Evolutionary conservation across 2,113 vertebrate species (phyloP).

Genomic region (Pterocles burchelli): DNA sequence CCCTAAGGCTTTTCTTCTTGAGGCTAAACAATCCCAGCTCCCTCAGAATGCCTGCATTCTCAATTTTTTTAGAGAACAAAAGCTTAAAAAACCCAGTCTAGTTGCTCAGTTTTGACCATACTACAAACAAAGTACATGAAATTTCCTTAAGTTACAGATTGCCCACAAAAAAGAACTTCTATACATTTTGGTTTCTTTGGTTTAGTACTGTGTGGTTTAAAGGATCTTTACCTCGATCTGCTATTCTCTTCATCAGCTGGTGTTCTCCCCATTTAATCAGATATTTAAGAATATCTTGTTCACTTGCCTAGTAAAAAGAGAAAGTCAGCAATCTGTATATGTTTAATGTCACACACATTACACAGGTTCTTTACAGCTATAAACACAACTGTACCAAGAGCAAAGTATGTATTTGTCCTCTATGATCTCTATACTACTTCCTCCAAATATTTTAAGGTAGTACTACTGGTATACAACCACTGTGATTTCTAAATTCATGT

Average conservation of each 20-base stretch:
- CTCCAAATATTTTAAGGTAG: neutral
- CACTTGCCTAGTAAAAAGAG: conserved; percentile 88
- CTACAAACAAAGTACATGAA: neutral
- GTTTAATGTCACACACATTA: neutral
- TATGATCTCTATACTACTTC: neutral
- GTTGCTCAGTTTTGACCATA: neutral
- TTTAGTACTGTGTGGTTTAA: neutral
- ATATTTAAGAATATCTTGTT: conserved; percentile 98
- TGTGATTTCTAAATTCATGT: neutral
- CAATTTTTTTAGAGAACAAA: neutral
- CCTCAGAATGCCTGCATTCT: neutral
- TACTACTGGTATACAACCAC: neutral
- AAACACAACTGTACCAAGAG: neutral
- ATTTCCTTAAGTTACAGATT: neutral
- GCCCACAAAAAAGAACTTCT: neutral
- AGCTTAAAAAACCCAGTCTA: neutral
- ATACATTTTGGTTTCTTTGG: neutral
- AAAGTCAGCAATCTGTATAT: neutral
- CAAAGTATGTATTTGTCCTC: neutral
- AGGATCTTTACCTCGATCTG: conserved; percentile 90
- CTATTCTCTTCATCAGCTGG: conserved; percentile 98
- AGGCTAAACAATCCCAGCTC: neutral
- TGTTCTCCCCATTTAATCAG: conserved; percentile 98
- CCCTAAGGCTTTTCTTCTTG: neutral
- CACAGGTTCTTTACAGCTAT: neutral